phyloP scores from a whole-genome alignment of 2,113 vertebrate genomes.

The Peromyscus maniculatus region DNA sequence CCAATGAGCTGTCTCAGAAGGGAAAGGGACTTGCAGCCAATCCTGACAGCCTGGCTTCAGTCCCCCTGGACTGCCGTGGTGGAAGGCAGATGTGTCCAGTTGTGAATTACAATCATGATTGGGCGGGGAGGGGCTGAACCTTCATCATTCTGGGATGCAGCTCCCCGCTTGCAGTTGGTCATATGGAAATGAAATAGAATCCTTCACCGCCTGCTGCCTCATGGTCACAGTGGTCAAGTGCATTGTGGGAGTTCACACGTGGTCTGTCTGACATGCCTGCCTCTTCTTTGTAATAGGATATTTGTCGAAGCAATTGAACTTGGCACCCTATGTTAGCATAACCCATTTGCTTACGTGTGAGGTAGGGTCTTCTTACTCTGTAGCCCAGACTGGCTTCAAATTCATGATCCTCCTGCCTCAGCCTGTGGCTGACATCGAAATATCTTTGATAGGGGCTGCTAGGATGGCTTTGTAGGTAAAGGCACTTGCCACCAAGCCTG shows the following conservation, averaged over 20 bases:
- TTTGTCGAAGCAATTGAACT: not conserved
- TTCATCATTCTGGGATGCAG: not conserved
- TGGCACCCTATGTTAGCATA: accelerated
- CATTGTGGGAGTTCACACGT: not conserved
- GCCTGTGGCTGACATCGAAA: not conserved
- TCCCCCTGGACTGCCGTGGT: not conserved
- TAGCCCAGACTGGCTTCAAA: not conserved
- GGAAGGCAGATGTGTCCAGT: not conserved
- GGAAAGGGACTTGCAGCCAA: not conserved
- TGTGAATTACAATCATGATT: not conserved
- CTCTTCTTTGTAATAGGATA: not conserved
- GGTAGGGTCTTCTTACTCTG: not conserved
- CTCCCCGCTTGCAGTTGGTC: not conserved
- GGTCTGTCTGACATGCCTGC: not conserved
- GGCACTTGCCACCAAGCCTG: not conserved
- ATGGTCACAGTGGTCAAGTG: not conserved
- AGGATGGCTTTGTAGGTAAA: not conserved
- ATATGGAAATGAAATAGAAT: not conserved
- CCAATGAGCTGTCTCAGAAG: not conserved
- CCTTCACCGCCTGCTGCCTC: not conserved
- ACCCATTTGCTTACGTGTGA: not conserved
- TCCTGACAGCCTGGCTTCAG: not conserved
- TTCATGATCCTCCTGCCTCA: not conserved
- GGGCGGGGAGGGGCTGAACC: not conserved
- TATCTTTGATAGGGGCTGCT: not conserved